Evolutionary conservation across 2,113 vertebrate genomes (phyloP).

Genomic region (Limanda limanda): DNA sequence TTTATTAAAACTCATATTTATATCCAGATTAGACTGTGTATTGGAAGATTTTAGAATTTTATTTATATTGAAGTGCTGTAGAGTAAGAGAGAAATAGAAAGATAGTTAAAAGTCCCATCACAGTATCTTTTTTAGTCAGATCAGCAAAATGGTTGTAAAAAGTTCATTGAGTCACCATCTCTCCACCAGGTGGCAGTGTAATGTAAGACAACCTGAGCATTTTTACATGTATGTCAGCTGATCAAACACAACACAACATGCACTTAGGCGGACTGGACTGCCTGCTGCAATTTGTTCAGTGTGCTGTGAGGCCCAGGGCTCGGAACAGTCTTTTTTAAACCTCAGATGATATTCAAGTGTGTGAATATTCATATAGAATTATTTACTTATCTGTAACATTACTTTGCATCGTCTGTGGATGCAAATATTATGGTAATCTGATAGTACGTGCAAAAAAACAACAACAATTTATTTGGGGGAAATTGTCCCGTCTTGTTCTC

Average conservation of each 20-base stretch:
- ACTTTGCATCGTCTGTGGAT: background rate
- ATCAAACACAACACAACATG: conserved; percentile 33
- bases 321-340: background rate
- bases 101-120: background rate
- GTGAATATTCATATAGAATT: conserved; percentile 19
- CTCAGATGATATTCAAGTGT: conserved; percentile 1
- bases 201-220: conserved; percentile 9
- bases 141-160: background rate
- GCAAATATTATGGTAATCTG: conserved; percentile 5
- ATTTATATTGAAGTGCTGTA: background rate
- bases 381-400: background rate
- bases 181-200: conserved; percentile 63
- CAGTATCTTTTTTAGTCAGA: background rate
- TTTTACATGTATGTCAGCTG: conserved; percentile 6
- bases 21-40: background rate
- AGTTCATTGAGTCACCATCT: background rate
- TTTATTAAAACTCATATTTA: background rate
- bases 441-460: background rate
- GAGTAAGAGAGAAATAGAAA: background rate
- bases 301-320: conserved; percentile 6
- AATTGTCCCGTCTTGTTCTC: background rate
- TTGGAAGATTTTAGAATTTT: too few relatives aligned
- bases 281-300: conserved; percentile 39
- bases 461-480: background rate
- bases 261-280: conserved; percentile 33